Evolutionary conservation across 2,797 vertebrate species (phyloP), one percentile per base, ranked within the genome.

Genomic region (Megaceryle alcyon): DNA sequence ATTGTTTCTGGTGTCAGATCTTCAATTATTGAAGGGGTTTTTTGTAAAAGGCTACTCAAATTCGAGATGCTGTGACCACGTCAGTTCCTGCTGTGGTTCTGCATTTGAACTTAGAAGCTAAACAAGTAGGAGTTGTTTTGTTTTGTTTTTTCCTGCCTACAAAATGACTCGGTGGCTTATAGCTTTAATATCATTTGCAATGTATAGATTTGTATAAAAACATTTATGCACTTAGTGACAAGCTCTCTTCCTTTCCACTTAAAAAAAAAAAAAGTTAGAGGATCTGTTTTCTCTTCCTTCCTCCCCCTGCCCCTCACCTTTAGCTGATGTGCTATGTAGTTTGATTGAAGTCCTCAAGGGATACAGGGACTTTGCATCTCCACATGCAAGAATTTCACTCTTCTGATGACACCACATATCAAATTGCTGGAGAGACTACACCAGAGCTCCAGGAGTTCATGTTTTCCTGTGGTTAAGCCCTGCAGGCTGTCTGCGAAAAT

Each of bases 181-280:
- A 59, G 57, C 25, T 81, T 59, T 31, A 73, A 21, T 51, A 35
- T 57, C 81, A 76, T 57, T 31, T 1, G 7, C n/a, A 48, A 0
- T 31, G 39, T 46, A 46, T 39, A 41, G 37, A 70, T 95, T 37
- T 80, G 14, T 44, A 14, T 66, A 53, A 87, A 89, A 82, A 75
- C 0, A 0, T 41, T 8, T 6, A 3, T 51, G 28, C 7, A 20
- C 12, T 76, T 3, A 1, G 8, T n/a, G 70, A 26, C 11, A 28
- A 51, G 37, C 14, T 43, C 14, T 69, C 25, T 79, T 87, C 39
- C 46, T 86, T 72, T 53, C 28, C 4, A 2, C 31, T 69, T 79
- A 54, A 54, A 53, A 53, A 12, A 46, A 29, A 28, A 51, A 22
- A 22, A 12, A 22, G 5, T 28, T 6, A 46, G 16, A 39, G 33